phyloP scores from a whole-genome alignment of 2,113 vertebrate species.

The Zosterops hypoxanthus region DNA sequence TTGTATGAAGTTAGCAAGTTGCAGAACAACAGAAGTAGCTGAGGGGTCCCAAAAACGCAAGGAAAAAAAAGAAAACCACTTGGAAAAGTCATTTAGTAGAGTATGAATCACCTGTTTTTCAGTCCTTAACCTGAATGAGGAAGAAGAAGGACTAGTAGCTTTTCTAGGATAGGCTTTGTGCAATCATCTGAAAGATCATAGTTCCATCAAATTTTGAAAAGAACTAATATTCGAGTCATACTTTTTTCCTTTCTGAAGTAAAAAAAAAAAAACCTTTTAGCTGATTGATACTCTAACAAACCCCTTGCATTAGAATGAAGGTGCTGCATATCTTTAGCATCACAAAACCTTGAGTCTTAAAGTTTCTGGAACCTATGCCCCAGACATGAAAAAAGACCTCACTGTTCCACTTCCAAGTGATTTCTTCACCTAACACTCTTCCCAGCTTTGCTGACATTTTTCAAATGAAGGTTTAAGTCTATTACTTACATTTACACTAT shows the following conservation, averaged over 20 bases:
- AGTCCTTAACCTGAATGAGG: not conserved
- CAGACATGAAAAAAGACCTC: not conserved
- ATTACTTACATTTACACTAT: not conserved
- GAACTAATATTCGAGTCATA: not conserved
- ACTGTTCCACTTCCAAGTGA: not conserved
- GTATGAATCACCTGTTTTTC: not conserved
- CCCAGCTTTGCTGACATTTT: not conserved
- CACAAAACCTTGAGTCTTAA: not conserved
- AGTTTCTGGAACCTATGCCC: not conserved
- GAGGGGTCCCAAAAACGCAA: not conserved
- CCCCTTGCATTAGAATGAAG: not conserved
- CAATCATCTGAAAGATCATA: not conserved
- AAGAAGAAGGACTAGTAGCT: not conserved
- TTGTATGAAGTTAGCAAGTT: not conserved
- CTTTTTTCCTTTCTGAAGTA: not conserved
- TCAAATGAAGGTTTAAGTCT: not conserved
- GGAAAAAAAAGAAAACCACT: not conserved
- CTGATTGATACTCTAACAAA: not conserved
- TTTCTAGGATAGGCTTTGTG: not conserved
- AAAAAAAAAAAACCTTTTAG: not conserved
- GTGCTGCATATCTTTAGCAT: not conserved
- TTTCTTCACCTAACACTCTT: not conserved
- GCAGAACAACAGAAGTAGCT: not conserved
- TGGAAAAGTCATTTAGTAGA: not conserved
- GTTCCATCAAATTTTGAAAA: not conserved